Conservation (phyloP, 2,888 invertebrate species). For the Drosophila paranaensis region DNA sequence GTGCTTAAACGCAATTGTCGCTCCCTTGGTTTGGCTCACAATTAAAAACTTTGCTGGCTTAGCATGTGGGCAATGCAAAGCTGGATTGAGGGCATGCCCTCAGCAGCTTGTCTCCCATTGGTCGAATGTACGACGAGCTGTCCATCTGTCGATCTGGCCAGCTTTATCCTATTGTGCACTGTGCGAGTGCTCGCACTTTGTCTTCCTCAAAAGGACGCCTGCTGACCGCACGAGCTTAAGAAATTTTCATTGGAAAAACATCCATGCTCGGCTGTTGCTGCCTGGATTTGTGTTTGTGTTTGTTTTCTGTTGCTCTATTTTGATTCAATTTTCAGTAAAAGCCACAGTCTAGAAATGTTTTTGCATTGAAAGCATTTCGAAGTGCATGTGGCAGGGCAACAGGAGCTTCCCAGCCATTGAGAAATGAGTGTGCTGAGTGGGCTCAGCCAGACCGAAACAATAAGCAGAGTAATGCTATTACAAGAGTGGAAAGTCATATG, state of each 20-base stretch:
- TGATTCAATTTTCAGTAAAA: slow-evolving; percentile 34
- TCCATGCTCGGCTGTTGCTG: not conserved
- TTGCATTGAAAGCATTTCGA: slow-evolving; percentile 3
- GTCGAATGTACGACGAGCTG: no score
- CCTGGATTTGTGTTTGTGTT: slow-evolving; percentile 2
- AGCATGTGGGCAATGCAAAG: slow-evolving; percentile 50
- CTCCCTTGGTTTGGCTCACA: slow-evolving; percentile 40
- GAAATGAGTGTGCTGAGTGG: not conserved
- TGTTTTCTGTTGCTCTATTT: slow-evolving; percentile 3
- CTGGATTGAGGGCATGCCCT: slow-evolving; percentile 28
- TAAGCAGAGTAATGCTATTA: not conserved
- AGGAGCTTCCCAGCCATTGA: not conserved
- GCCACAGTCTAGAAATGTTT: slow-evolving; percentile 20
- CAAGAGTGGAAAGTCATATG: not conserved
- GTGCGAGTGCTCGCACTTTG: not conserved
- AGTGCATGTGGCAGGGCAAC: not conserved
- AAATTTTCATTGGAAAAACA: slow-evolving; percentile 21
- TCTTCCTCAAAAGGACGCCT: slow-evolving; percentile 14
- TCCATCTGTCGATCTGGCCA: slow-evolving; percentile 4
- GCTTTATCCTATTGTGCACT: not conserved
- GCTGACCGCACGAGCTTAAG: slow-evolving; percentile 28
- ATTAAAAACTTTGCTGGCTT: slow-evolving; percentile 47
- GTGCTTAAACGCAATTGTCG: slow-evolving; percentile 47
- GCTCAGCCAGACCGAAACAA: not conserved
- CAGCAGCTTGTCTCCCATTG: slow-evolving; percentile 11